A percentile compares a stretch with the other conserved stretches of the same genome.
These are phyloP conservation scores for Andinoacara biseriatus DNA, from an alignment of 2,113 vertebrate species.

Conservation along the genomic window DNA sequence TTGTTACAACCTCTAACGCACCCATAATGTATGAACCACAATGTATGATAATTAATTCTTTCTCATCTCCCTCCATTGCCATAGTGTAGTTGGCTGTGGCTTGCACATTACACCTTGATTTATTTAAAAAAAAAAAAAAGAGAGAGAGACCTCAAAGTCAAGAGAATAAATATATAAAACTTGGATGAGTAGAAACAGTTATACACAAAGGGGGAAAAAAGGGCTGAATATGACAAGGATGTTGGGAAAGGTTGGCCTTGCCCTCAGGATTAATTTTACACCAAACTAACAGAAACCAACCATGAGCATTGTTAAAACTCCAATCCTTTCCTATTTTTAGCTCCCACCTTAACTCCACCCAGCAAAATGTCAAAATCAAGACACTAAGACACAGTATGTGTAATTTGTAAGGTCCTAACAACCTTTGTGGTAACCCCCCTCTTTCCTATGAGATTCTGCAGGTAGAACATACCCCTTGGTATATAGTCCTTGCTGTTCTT, in stretches of 20 bases:
- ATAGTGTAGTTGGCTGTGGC: conserved; percentile 28
- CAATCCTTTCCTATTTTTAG: conserved; percentile 58
- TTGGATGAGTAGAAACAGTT: conserved; percentile 18
- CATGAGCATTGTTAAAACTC: conserved; percentile 38
- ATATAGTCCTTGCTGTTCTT: conserved; percentile 52
- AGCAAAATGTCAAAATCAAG: conserved; percentile 35
- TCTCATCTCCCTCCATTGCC: conserved; percentile 24
- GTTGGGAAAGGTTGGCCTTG: conserved; percentile 36
- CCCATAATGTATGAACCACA: conserved; percentile 9
- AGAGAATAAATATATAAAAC: conserved; percentile 50
- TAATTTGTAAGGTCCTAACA: conserved; percentile 60
- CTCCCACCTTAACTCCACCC: conserved; percentile 41
- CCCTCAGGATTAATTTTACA: conserved; percentile 65
- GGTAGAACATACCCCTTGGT: conserved; percentile 50
- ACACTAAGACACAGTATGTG: conserved; percentile 52
- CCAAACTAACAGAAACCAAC: conserved; percentile 60
- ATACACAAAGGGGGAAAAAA: conserved; percentile 32
- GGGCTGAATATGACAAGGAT: conserved; percentile 38
- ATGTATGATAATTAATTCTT: conserved; percentile 52
- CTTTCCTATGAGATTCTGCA: conserved; percentile 44
- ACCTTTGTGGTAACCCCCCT: conserved; percentile 52
- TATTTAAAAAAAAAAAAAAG: conserved; percentile 36
- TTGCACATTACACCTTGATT: conserved; percentile 47
- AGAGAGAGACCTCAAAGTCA: conserved; percentile 61
- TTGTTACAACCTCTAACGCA: conserved; percentile 33